Percentiles rank a stretch among this genome's conserved stretches.
phyloP scores from a whole-genome alignment of 1,140 invertebrate species.

The Zaprionus nigranus region DNA sequence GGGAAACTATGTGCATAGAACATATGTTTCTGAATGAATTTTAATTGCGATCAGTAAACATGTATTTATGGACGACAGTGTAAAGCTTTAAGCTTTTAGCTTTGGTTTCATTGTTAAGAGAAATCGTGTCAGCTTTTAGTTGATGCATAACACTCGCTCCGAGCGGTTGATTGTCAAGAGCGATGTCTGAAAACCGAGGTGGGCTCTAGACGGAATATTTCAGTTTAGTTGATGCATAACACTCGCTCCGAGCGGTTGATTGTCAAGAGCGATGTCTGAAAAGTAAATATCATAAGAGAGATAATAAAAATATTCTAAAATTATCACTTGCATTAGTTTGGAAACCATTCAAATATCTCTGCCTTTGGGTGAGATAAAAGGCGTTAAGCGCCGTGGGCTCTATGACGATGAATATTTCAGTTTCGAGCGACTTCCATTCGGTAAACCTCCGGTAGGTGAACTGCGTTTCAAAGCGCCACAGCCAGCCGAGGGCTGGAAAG shows the following conservation, averaged over 20 bases:
- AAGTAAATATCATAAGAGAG: constrained; percentile 29
- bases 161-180: constrained; percentile 6
- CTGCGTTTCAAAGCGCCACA: constrained; percentile 87
- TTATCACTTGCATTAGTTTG: constrained; percentile 6
- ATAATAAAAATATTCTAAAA: not conserved
- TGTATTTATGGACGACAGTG: constrained; percentile 39
- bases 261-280: constrained; percentile 42
- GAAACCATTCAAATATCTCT: constrained; percentile 52
- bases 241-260: constrained; percentile 10
- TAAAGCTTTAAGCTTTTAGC: constrained; percentile 53
- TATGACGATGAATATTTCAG: constrained; percentile 80
- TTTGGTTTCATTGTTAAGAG: constrained; percentile 9
- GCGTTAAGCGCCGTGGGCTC: constrained; percentile 47
- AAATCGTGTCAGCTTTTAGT: constrained; percentile 25
- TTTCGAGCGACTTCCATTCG: constrained; percentile 89
- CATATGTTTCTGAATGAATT: not conserved
- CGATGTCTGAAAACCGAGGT: too few species aligned
- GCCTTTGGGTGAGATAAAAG: constrained; percentile 65
- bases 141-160: constrained; percentile 16
- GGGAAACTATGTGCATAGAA: not conserved
- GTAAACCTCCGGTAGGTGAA: constrained; percentile 88
- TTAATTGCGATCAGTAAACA: not conserved
- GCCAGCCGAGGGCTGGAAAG: constrained; percentile 68
- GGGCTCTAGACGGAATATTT: too few species aligned
- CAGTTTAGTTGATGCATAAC: constrained; percentile 40